These are phyloP conservation scores for Morinoia aosen DNA, from an alignment of 2,888 invertebrate genomes.

Conservation along the genomic window DNA sequence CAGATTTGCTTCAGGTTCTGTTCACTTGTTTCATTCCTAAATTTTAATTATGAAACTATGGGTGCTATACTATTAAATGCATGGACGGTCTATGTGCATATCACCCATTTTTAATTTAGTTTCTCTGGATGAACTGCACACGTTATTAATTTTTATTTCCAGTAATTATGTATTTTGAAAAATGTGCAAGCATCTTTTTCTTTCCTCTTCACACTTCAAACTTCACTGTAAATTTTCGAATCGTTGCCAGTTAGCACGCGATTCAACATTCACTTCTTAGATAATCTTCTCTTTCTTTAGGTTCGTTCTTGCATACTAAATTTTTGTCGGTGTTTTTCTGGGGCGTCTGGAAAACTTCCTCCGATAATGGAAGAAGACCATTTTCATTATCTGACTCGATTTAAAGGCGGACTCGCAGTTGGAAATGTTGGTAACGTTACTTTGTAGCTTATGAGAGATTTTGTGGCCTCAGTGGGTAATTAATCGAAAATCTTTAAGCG, in stretches of 20 bases:
- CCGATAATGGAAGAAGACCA: constrained; percentile 12
- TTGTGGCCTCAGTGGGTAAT: neutral
- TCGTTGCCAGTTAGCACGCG: neutral
- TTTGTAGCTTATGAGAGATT: constrained; percentile 4
- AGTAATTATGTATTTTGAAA: neutral
- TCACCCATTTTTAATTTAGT: too few species aligned
- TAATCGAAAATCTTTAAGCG: neutral
- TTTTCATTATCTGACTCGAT: constrained; percentile 17
- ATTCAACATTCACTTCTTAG: neutral
- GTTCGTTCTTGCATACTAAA: neutral
- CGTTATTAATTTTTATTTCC: neutral
- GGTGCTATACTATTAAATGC: too few species aligned
- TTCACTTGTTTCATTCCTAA: too few species aligned
- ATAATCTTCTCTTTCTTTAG: neutral
- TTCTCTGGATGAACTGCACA: too few species aligned
- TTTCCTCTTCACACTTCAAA: neutral
- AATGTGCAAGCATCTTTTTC: neutral
- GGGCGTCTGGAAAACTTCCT: neutral
- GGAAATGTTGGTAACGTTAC: neutral
- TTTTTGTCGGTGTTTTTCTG: neutral
- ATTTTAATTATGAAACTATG: too few species aligned
- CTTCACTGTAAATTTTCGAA: neutral
- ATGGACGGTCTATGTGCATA: too few species aligned
- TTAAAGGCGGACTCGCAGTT: neutral
- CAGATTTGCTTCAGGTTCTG: too few species aligned